Evolutionary conservation across 2,113 vertebrate species (phyloP).

Genomic region (Pelmatolapia mariae): DNA sequence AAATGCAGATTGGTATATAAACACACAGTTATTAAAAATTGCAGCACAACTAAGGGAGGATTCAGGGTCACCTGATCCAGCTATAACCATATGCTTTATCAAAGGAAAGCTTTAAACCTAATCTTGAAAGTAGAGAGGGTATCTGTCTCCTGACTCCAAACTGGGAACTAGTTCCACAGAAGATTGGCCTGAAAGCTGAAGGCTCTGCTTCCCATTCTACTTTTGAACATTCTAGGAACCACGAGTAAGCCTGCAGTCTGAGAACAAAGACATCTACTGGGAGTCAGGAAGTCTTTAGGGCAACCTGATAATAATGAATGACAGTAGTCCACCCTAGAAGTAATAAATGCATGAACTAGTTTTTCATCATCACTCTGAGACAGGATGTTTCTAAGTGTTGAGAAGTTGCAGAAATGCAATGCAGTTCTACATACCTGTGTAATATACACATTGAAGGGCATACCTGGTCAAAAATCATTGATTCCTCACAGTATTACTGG

Average conservation of each 20-base stretch:
- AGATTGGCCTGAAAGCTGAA: not conserved
- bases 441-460: not conserved
- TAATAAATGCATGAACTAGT: not conserved
- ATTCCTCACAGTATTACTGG: not conserved
- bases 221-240: not conserved
- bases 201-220: not conserved
- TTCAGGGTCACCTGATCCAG: not conserved
- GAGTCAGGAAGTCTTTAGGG: not conserved
- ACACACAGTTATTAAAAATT: not conserved
- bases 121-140: not conserved
- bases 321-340: not conserved
- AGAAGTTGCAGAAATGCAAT: not conserved
- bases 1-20: not conserved
- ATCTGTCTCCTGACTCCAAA: not conserved
- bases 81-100: not conserved
- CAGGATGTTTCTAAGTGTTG: not conserved
- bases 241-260: not conserved
- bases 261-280: not conserved
- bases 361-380: not conserved
- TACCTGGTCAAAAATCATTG: not conserved
- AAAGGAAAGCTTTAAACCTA: not conserved
- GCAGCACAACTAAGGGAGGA: not conserved
- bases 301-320: not conserved
- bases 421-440: not conserved
- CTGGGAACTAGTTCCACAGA: not conserved